Evolutionary conservation across 2,888 invertebrate species (phyloP).

Genomic region (Clivina fossor): DNA sequence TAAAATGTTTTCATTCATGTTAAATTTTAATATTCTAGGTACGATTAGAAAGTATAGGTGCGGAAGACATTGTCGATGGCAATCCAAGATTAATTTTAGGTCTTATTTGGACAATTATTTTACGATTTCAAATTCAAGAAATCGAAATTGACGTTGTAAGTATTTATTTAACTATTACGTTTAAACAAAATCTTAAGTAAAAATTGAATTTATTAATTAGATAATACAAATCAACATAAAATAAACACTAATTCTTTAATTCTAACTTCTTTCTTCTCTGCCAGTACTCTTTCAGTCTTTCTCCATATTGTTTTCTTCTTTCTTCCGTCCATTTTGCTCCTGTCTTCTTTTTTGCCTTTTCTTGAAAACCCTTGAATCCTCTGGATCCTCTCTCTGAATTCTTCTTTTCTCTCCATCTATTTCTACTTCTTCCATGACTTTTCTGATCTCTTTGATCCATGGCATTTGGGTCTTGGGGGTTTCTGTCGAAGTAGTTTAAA

Average conservation of each 20-base stretch:
- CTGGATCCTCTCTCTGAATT: no score
- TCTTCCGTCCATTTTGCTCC: no score
- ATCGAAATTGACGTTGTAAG: conserved; percentile 94
- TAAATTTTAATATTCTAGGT: conserved; percentile 61
- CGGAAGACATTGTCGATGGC: conserved; percentile 98
- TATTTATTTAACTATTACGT: conserved; percentile 39
- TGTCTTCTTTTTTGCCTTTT: no score
- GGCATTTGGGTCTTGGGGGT: no score
- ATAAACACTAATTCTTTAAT: neutral
- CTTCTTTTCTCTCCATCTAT: no score
- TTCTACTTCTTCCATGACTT: no score
- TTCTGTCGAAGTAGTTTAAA: no score
- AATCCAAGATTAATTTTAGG: conserved; percentile 96
- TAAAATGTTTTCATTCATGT: neutral
- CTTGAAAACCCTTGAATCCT: no score
- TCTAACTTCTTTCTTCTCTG: neutral
- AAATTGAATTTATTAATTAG: neutral
- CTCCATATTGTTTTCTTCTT: no score
- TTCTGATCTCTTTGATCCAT: no score
- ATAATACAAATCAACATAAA: no score
- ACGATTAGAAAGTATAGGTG: conserved; percentile 96
- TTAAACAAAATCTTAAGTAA: neutral
- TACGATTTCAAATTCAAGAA: conserved; percentile 98
- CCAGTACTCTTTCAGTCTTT: no score
- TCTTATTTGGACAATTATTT: conserved; percentile 98